Conservation (phyloP, 1,140 invertebrate genomes). For the Aradophagus sp. region DNA sequence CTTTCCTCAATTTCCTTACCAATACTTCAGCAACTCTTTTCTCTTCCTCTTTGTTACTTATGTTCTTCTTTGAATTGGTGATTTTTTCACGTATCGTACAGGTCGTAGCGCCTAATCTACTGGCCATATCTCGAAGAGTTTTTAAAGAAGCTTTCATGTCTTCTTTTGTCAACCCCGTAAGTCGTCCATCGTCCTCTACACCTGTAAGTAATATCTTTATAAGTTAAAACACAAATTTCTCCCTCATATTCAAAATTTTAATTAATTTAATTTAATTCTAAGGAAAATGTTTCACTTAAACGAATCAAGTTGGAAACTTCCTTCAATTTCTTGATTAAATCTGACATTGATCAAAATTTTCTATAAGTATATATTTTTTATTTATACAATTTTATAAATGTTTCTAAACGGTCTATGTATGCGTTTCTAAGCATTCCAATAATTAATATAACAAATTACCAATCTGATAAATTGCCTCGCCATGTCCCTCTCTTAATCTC, state of each 20-base stretch:
- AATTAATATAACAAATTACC: too few species aligned
- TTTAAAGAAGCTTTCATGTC: slow-evolving; percentile 89
- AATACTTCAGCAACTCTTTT: slow-evolving; percentile 88
- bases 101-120: slow-evolving; percentile 86
- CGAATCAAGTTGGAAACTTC: too few species aligned
- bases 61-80: slow-evolving; percentile 72
- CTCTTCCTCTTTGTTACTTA: slow-evolving; percentile 63
- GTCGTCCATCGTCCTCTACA: slow-evolving; percentile 92
- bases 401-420: too few species aligned
- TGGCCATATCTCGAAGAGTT: slow-evolving; percentile 90
- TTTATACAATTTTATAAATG: too few species aligned
- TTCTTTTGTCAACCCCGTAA: slow-evolving; percentile 85
- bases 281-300: too few species aligned
- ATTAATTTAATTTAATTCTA: too few species aligned
- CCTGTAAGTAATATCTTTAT: slow-evolving; percentile 75
- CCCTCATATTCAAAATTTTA: too few species aligned
- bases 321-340: too few species aligned
- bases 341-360: too few species aligned
- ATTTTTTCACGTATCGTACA: slow-evolving; percentile 80
- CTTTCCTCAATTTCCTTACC: slow-evolving; percentile 87
- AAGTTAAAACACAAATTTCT: too few species aligned
- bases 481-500: slow-evolving; percentile 89
- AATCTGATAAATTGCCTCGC: slow-evolving; percentile 97
- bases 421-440: too few species aligned
- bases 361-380: too few species aligned